Base-by-base conservation (phyloP, 2,797 vertebrate genomes). In the Gila robusta region DNA sequence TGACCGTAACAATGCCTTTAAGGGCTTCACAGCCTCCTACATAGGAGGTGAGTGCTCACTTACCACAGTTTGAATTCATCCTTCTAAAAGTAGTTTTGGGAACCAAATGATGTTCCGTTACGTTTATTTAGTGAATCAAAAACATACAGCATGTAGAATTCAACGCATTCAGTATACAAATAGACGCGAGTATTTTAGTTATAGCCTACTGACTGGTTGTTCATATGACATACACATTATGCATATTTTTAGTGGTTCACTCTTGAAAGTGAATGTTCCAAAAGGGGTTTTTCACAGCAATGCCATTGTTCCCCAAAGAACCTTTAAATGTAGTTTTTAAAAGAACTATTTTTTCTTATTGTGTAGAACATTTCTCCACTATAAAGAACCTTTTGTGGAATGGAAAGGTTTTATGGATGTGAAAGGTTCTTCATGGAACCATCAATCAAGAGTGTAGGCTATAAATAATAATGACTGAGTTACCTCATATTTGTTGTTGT, bases 11-110 rank as follows among this genome's bases (percentile, higher is more conserved):
- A 93, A 87, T 0, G 96, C 98, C 56, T 96, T 90, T 82, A 95
- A 93, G 85, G 98, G 98, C 35, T 99, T 99, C 93, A 94, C 94
- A 0, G 94, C 97, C 0, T 93, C 96, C 64, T 99, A 98, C 12
- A 94, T 96, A 0, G 98, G 98, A 95, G 97, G 98, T 99, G 93
- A 96, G 90, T 82, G 72, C 39, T 77, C 4, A 17, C 17, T 23
- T 32, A n/a, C 7, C 81, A 28, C 17, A 62, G 35, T 56, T 26
- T 59, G 3, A 72, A 54, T 54, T 39, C 9, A 19, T 26, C 5
- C 12, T 52, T 32, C 6, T 35, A 23, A 66, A 67, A 14, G 39
- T 28, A 28, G 59, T 64, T 14, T 64, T 64, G n/a, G n/a, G 62
- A 28, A 64, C n/a, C 5, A 28, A 6, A 64, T 16, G 2, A 64